Base-by-base conservation (phyloP, 2,888 invertebrate genomes). In the Apamea monoglypha region DNA sequence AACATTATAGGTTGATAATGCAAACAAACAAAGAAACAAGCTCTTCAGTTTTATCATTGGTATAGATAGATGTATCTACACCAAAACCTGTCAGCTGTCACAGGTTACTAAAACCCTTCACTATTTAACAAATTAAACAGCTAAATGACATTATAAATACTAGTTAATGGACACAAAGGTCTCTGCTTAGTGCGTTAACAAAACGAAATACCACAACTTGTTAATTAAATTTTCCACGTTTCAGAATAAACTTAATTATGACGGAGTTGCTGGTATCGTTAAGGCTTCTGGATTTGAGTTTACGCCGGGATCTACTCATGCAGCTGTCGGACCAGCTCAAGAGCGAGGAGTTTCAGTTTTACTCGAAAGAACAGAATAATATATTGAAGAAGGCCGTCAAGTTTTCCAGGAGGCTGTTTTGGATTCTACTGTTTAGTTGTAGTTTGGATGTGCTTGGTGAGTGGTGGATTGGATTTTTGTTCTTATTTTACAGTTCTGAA, bases 161-260 rank as follows among this genome's bases (percentile, higher is more conserved):
- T 36, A 68, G 12, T 29, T 76, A 81, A 77, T 64, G 50, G 16
- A 47, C 25, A 78, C 47, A 78, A 56, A 81, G 36, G 36, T 56
- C 29, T 70, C 29, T 70, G 47, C 59, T 16, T 50, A 63, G 36
- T 63, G 72, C 8, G 32, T 74, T 61, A 71, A 67, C 76, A 68
- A 83, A 76, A 74, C 56, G n/a, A 77, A 83, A 79, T 75, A 71
- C 25, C 10, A 64, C 67, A 71, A 32, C 36, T 36, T 16, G 47
- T 76, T 86, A 87, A 85, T 85, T 76, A 78, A 76, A 82, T 70
- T 8, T 77, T 80, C 50, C 74, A 61, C 29, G 40, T 86, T 86
- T 53, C 92, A 94, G 95, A 67, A 89, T 92, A 76, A 95, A 94
- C 85, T 87, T 95, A 79, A 85, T 94, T 74, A 73, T 94, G 56